Conservation (phyloP, 2,113 vertebrate species). For the Ifrita kowaldi region DNA sequence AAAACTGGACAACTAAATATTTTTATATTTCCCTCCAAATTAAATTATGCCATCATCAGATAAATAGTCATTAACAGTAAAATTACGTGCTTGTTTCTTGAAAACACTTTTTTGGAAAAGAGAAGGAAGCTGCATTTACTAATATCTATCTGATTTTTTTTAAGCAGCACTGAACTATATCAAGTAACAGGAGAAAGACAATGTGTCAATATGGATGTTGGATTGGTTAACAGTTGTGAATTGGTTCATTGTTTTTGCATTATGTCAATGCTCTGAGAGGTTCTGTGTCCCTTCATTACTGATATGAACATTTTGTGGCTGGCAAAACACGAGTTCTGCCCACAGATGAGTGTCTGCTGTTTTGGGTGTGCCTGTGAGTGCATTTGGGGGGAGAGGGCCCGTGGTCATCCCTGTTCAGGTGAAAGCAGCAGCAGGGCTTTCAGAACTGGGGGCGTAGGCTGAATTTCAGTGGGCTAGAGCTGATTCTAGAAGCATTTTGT, state of each 20-base stretch:
- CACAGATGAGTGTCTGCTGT: neutral
- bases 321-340: neutral
- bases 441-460: neutral
- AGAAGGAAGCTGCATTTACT: neutral
- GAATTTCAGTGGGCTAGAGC: neutral
- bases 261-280: neutral
- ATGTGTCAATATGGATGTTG: neutral
- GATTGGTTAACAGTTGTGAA: neutral
- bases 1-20: neutral
- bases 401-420: accelerated
- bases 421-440: neutral
- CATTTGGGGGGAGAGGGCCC: neutral
- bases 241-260: neutral
- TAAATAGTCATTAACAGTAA: neutral
- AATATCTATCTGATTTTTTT: neutral
- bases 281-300: neutral
- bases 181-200: neutral
- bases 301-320: accelerated
- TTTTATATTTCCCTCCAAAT: neutral
- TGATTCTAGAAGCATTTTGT: neutral
- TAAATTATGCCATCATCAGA: neutral
- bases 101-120: neutral
- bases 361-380: neutral
- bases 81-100: neutral
- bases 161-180: neutral